These are phyloP conservation scores for Eilema sororculum DNA, from an alignment of 2,888 invertebrate species.

Conservation along the genomic window DNA sequence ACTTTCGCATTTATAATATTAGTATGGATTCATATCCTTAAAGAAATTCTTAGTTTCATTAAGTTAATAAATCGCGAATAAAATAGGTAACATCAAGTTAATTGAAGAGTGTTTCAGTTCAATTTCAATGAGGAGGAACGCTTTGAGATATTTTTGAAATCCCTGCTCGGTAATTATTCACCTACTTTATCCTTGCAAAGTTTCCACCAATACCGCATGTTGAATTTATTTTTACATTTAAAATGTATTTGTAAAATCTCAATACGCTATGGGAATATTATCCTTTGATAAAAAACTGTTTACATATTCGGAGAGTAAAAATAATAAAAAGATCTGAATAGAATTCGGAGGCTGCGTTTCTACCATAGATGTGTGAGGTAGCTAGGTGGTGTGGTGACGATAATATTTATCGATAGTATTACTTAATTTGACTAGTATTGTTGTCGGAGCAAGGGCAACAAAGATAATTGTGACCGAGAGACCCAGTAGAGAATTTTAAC, in stretches of 20 bases:
- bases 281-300: slow-evolving; percentile 2
- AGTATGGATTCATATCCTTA: too few species aligned
- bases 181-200: not conserved
- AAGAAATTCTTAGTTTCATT: not conserved
- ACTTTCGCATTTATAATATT: too few species aligned
- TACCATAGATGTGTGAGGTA: not conserved
- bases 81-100: slow-evolving; percentile 22
- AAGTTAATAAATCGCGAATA: not conserved
- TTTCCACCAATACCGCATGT: not conserved
- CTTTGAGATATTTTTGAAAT: slow-evolving; percentile 12
- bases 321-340: not conserved
- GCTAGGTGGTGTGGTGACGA: too few species aligned
- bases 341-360: not conserved
- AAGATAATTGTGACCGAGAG: not conserved
- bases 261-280: not conserved
- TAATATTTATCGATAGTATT: not conserved
- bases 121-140: slow-evolving; percentile 7
- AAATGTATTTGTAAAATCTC: not conserved
- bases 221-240: not conserved
- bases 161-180: not conserved
- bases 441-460: not conserved
- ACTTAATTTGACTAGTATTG: not conserved
- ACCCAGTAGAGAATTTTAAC: not conserved
- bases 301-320: not conserved
- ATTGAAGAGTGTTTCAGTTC: slow-evolving; percentile 27